Evolutionary conservation across 2,888 invertebrate species (phyloP).

Genomic region (Folsomia candida): DNA sequence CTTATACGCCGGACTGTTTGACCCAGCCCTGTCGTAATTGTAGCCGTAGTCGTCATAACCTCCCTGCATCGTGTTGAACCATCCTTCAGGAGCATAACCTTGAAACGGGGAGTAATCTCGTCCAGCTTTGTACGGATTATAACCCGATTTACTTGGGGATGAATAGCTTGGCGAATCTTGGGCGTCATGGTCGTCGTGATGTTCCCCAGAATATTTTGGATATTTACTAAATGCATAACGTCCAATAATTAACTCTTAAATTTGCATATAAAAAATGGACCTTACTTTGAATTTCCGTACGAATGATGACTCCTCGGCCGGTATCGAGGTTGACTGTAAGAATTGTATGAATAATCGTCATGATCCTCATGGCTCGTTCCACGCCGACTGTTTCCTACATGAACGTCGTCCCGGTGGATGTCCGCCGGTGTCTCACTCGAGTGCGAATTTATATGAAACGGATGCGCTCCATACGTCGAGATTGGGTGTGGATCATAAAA

Average conservation of each 20-base stretch:
- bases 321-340: neutral
- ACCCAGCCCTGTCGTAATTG: slow-evolving; percentile 21
- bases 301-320: neutral
- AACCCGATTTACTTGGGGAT: neutral
- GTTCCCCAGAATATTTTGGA: neutral
- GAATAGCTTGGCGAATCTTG: neutral
- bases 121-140: neutral
- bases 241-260: neutral
- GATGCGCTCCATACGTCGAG: neutral
- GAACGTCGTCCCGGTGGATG: neutral
- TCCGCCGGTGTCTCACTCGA: neutral
- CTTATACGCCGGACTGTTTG: slow-evolving; percentile 15
- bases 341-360: too few relatives aligned
- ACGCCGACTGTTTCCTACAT: neutral
- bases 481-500: neutral
- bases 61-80: slow-evolving; percentile 21
- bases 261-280: neutral
- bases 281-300: neutral
- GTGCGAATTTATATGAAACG: neutral
- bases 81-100: slow-evolving; percentile 15
- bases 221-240: too few relatives aligned
- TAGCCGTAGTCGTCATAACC: slow-evolving; percentile 32
- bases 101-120: neutral
- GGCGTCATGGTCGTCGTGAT: neutral
- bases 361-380: neutral